Percentiles rank a stretch among this genome's conserved stretches.
Evolutionary conservation across 2,797 vertebrate species (phyloP).

Genomic region (Bufotes viridis): DNA sequence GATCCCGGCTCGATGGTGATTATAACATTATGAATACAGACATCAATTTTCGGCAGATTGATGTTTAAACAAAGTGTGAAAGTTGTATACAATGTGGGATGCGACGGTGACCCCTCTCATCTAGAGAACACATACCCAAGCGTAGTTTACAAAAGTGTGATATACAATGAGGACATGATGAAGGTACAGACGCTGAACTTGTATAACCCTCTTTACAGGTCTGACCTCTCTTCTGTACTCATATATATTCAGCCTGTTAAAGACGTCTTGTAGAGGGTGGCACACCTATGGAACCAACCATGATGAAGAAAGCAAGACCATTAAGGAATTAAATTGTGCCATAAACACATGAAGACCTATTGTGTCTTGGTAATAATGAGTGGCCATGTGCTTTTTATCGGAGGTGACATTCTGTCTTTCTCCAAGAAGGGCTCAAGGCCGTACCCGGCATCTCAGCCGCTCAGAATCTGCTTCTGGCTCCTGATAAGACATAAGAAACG

Average conservation of each 20-base stretch:
- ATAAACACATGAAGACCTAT: background rate
- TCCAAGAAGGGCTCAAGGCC: background rate
- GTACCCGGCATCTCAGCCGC: background rate
- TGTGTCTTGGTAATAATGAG: background rate
- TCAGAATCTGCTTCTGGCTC: background rate
- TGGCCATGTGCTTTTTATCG: conserved; percentile 24
- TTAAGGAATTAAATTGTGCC: background rate
- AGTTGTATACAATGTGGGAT: conserved; percentile 39
- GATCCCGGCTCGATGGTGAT: conserved; percentile 34
- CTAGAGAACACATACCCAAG: conserved; percentile 1
- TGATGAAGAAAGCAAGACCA: background rate
- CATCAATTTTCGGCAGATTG: conserved; percentile 34
- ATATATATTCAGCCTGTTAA: background rate
- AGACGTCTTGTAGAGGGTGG: background rate
- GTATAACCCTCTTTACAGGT: background rate
- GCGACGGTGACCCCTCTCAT: conserved; percentile 13
- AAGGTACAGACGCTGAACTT: conserved; percentile 29
- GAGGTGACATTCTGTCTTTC: conserved; percentile 5
- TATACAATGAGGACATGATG: conserved; percentile 31
- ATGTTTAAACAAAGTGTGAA: conserved; percentile 52
- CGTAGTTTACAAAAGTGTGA: conserved; percentile 39
- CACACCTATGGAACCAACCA: background rate
- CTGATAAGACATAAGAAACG: conserved; percentile 29
- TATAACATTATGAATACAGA: conserved; percentile 49
- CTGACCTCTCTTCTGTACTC: conserved; percentile 5